Evolutionary conservation across 1,140 invertebrate species (phyloP), one percentile per base, ranked within the genome.

Genomic region (Hyles vespertilio): DNA sequence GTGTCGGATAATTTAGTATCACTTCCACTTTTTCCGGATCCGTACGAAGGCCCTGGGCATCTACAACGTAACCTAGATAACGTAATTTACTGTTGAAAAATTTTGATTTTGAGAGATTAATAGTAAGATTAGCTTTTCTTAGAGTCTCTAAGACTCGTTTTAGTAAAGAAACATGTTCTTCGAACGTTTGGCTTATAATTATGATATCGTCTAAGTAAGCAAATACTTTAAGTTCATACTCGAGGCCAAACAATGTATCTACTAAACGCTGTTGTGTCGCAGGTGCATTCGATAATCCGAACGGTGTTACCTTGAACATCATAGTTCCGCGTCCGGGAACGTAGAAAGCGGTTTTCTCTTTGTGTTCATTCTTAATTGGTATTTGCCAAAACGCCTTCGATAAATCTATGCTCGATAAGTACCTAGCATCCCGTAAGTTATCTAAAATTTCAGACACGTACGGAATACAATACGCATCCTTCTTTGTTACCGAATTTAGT

Each of bases 31-130:
- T 56, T 9, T 34, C 32, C 11, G 55, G 55, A 22, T 56, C 55
- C 4, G 11, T 32, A 5, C 51, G 48, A 3, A 58, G 7, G 7
- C 74, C 63, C 1, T 55, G 43, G 52, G 51, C 59, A 32, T 60
- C 58, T 2, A 79, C 49, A 2, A 73, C 54, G 59, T 74, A 72
- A n/a, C n/a, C n/a, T n/a, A n/a, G n/a, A n/a, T n/a, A n/a, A n/a
- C n/a, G n/a, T n/a, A n/a, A n/a, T n/a, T n/a, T n/a, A n/a, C n/a
- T n/a, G n/a, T n/a, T n/a, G n/a, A n/a, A n/a, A n/a, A n/a, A n/a
- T n/a, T n/a, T 5, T 88, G 87, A 12, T 89, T 32, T 57, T 84
- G 89, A 44, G 72, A 61, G 5, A 90, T 50, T 56, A n/a, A n/a
- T n/a, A n/a, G n/a, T n/a, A n/a, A n/a, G n/a, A n/a, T n/a, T n/a